These are phyloP conservation scores for Tetragnatha montana DNA, from an alignment of 2,888 invertebrate species.

Conservation along the genomic window DNA sequence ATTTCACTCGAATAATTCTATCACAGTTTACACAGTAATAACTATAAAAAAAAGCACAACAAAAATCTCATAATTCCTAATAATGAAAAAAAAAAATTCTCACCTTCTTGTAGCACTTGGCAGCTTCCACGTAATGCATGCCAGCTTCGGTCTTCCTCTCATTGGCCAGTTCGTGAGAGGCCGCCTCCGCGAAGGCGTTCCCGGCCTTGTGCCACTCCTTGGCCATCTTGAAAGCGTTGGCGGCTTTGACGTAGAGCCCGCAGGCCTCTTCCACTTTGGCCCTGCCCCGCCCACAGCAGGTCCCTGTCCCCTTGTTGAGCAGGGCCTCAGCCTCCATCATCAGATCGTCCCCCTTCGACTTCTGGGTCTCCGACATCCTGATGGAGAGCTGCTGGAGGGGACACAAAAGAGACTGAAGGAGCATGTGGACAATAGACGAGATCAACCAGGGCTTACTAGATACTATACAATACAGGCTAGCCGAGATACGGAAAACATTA, in stretches of 20 bases:
- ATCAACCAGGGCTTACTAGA: no score
- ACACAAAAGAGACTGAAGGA: no score
- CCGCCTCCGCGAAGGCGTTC: conserved; percentile 78
- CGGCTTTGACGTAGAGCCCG: conserved; percentile 78
- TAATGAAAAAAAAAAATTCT: neutral
- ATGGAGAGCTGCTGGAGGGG: no score
- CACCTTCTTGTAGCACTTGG: conserved; percentile 77
- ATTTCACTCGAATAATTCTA: no score
- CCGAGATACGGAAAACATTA: no score
- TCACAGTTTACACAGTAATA: no score
- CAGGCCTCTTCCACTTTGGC: conserved; percentile 77
- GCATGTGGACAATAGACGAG: no score
- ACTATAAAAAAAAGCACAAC: neutral
- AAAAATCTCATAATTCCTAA: neutral
- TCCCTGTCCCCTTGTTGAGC: conserved; percentile 76
- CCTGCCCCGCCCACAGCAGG: conserved; percentile 75
- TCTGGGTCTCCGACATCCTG: conserved; percentile 27
- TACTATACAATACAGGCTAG: no score
- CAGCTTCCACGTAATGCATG: conserved; percentile 78
- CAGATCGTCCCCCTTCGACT: conserved; percentile 75
- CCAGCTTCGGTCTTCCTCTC: conserved; percentile 79
- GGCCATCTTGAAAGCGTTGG: conserved; percentile 79
- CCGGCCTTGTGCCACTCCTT: conserved; percentile 79
- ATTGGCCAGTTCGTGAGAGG: conserved; percentile 76
- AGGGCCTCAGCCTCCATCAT: conserved; percentile 77